Percentiles rank a stretch among this genome's conserved stretches.
phyloP scores from a whole-genome alignment of 2,888 invertebrate species.

The Limenitis camilla region DNA sequence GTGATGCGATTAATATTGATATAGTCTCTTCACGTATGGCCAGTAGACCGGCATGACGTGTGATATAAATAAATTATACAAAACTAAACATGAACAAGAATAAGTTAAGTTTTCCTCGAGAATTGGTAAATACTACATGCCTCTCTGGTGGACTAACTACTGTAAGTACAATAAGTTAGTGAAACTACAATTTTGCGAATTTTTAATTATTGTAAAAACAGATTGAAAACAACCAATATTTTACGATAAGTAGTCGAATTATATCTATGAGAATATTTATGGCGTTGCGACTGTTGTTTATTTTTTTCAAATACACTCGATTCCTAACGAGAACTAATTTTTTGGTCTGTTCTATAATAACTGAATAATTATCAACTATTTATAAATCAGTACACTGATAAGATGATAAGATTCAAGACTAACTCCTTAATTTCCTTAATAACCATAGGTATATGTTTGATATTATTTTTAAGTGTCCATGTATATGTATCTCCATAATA shows the following conservation, averaged over 20 bases:
- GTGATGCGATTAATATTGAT: constrained; percentile 46
- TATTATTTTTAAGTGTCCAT: no score
- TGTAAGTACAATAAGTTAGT: constrained; percentile 37
- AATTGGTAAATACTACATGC: constrained; percentile 34
- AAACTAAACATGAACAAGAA: constrained; percentile 31
- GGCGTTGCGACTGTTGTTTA: background rate
- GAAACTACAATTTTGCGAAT: no score
- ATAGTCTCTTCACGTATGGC: constrained; percentile 42
- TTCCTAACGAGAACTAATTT: no score
- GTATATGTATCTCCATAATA: no score
- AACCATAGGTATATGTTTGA: no score
- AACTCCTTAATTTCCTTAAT: no score
- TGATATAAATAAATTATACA: constrained; percentile 23
- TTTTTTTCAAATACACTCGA: no score
- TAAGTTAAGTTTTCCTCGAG: constrained; percentile 29
- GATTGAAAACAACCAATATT: background rate
- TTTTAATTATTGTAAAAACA: no score
- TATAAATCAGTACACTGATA: no score
- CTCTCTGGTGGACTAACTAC: constrained; percentile 41
- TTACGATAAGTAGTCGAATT: background rate
- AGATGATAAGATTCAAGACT: no score
- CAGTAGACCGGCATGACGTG: constrained; percentile 40
- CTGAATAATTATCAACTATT: no score
- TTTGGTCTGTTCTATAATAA: no score
- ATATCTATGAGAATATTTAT: background rate